Evolutionary conservation across 2,113 vertebrate genomes (phyloP).

Genomic region (Tetraodon nigroviridis): DNA sequence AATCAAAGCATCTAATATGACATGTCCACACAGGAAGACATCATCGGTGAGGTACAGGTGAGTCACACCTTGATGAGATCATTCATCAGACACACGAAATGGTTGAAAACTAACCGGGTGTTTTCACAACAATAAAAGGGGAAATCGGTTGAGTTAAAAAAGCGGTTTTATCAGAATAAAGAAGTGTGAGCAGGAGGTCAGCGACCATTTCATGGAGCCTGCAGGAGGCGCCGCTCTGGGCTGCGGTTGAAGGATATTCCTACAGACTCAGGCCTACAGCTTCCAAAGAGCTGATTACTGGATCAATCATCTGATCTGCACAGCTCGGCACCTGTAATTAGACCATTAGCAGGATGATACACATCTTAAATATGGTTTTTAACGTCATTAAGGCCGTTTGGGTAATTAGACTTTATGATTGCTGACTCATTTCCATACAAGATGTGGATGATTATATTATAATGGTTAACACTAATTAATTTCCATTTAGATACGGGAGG

Average conservation of each 20-base stretch:
- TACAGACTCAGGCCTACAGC: no score
- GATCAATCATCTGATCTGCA: slow-evolving; percentile 28
- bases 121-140: not conserved
- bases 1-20: slow-evolving; percentile 28
- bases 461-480: slow-evolving; percentile 10
- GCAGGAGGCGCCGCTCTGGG: not conserved
- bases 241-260: slow-evolving; percentile 35
- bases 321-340: not conserved
- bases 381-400: slow-evolving; percentile 17
- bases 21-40: slow-evolving; percentile 15
- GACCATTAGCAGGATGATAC: slow-evolving; percentile 25
- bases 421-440: slow-evolving; percentile 7
- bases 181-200: not conserved
- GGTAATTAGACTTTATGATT: slow-evolving; percentile 21
- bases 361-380: slow-evolving; percentile 10
- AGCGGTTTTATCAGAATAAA: not conserved
- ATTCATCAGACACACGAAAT: slow-evolving; percentile 23
- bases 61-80: slow-evolving; percentile 5
- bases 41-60: slow-evolving; percentile 29
- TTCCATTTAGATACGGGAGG: not conserved
- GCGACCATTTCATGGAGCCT: slow-evolving; percentile 6
- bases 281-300: slow-evolving; percentile 8
- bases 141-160: not conserved
- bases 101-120: not conserved
- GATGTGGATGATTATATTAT: not conserved